phyloP scores from a whole-genome alignment of 2,113 vertebrate species.

The Coturnix japonica region DNA sequence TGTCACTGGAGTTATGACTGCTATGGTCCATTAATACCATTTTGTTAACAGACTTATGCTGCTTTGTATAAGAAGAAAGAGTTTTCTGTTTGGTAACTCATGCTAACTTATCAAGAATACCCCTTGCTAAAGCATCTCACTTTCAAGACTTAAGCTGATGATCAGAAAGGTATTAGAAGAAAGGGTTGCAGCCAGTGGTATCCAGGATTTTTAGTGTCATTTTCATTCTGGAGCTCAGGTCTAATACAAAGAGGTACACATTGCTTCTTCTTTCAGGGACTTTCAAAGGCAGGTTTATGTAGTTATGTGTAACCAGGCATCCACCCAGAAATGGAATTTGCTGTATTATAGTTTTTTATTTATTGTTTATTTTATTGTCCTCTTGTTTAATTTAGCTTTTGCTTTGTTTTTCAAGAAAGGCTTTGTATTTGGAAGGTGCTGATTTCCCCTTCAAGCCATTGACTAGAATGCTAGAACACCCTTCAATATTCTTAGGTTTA shows the following conservation, averaged over 20 bases:
- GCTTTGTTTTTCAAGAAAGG: too few relatives aligned
- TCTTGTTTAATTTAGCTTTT: too few relatives aligned
- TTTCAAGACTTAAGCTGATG: neutral
- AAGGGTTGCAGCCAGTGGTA: neutral
- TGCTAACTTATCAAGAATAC: neutral
- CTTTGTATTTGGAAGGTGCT: too few relatives aligned
- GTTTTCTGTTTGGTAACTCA: neutral
- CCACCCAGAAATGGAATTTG: too few relatives aligned
- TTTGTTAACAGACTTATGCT: neutral
- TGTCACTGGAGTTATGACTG: neutral
- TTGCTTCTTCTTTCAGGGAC: too few relatives aligned
- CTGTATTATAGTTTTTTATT: too few relatives aligned
- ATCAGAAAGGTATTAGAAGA: neutral
- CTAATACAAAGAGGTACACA: neutral
- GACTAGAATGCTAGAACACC: too few relatives aligned
- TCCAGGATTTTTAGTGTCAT: neutral
- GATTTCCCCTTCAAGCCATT: too few relatives aligned
- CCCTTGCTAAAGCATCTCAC: neutral
- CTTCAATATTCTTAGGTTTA: too few relatives aligned
- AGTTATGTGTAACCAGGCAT: too few relatives aligned
- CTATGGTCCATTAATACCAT: slow-evolving; percentile 18
- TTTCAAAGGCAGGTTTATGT: too few relatives aligned
- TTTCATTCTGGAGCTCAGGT: neutral
- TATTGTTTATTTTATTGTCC: too few relatives aligned
- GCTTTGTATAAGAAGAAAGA: slow-evolving; percentile 1